Evolutionary conservation across 2,888 invertebrate species (phyloP).

Genomic region (Amaurobius ferox): DNA sequence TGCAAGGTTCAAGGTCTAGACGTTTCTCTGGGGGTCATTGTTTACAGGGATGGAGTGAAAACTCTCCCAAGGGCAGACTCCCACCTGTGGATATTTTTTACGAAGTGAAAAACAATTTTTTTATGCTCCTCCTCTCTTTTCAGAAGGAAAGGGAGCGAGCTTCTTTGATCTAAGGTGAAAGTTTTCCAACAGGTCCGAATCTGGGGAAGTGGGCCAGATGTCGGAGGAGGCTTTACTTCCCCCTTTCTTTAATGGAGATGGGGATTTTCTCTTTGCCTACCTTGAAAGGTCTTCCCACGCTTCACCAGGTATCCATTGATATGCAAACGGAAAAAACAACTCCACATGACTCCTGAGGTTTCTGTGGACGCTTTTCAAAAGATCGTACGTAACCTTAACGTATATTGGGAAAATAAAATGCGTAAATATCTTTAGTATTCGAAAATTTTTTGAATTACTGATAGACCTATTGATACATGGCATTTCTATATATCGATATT

Average conservation of each 20-base stretch:
- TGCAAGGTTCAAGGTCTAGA: conserved; percentile 40
- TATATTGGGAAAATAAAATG: too few species aligned
- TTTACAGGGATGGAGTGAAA: conserved; percentile 25
- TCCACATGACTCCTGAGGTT: background rate
- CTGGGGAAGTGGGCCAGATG: conserved; percentile 64
- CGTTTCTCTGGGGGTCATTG: conserved; percentile 4
- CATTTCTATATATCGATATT: too few species aligned
- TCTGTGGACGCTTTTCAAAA: background rate
- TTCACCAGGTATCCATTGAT: conserved; percentile 26
- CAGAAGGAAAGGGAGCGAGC: background rate
- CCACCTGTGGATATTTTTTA: conserved; percentile 51
- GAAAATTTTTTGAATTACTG: too few species aligned
- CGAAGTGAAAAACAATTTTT: conserved; percentile 28
- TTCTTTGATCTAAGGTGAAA: conserved; percentile 54
- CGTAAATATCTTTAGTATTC: too few species aligned
- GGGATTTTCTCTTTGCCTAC: conserved; percentile 7
- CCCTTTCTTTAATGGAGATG: background rate
- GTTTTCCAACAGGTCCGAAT: conserved; percentile 36
- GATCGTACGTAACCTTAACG: too few species aligned
- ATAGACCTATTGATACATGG: too few species aligned
- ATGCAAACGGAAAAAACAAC: conserved; percentile 47
- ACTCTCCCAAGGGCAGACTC: conserved; percentile 54
- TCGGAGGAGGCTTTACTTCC: background rate
- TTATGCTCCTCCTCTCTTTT: background rate
- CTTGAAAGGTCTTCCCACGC: conserved; percentile 55